Base-by-base conservation (phyloP, 2,797 vertebrate species). In the Apogon talboti region DNA sequence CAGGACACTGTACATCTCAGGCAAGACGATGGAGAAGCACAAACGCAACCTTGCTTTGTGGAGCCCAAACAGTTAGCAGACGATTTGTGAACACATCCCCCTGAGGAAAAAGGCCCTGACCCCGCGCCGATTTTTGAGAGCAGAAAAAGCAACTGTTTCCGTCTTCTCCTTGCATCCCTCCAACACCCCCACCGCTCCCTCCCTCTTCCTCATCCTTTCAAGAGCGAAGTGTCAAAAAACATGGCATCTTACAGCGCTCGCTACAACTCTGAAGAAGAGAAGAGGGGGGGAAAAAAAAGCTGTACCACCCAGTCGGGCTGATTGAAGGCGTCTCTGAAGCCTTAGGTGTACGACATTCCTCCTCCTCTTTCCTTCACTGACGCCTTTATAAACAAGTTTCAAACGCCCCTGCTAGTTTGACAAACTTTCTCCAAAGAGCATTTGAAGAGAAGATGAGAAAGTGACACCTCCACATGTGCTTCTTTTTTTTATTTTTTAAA, bases 381-480 rank as follows among this genome's bases (percentile, higher is more conserved):
- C 70, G 79, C 87, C 81, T 92, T 91, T 91, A 90, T 91, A 93
- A 92, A 92, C 91, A 91, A 93, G 88, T 93, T 93, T 92, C 90
- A 89, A 89, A 88, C 74, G 44, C 84, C 83, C 88, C 90, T 93
- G 92, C 89, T 93, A 92, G 92, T 93, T 94, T 92, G 90, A 93
- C 92, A 94, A 94, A 94, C 92, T 94, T 94, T 93, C 88, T 92
- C 89, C 85, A 93, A 93, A 92, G 90, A 89, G 72, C 87, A 89
- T 92, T 93, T 93, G 90, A 93, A 93, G 87, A 89, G 71, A 78
- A 79, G 85, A 89, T 89, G 84, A 90, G 84, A 91, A 91, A 90
- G 83, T 84, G 89, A 91, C 92, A 86, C 91, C 90, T 90, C 89
- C 85, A 77, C 79, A 76, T 81, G 83, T 85, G 78, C 66, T 73